These are phyloP conservation scores for Mythimna impura DNA, from an alignment of 2,888 invertebrate species.

Conservation along the genomic window DNA sequence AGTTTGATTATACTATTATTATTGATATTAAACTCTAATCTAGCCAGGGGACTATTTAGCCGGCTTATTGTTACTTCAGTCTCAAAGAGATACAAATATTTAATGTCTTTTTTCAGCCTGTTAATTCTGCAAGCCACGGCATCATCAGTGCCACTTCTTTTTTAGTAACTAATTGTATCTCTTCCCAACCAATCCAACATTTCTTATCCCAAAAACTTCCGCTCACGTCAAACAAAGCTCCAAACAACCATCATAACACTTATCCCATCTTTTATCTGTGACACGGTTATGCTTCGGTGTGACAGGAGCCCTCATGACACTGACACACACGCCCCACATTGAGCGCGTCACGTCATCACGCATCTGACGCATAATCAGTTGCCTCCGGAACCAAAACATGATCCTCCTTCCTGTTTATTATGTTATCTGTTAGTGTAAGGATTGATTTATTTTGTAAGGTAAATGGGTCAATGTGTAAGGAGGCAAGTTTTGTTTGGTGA, in stretches of 20 bases:
- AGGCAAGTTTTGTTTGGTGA: constrained; percentile 11
- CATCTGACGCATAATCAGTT: constrained; percentile 75
- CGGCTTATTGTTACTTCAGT: too few relatives aligned
- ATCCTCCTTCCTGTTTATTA: constrained; percentile 73
- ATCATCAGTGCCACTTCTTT: too few relatives aligned
- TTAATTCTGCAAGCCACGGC: too few relatives aligned
- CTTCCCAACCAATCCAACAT: background rate
- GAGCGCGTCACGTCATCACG: constrained; percentile 68
- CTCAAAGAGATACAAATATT: too few relatives aligned
- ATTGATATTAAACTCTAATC: too few relatives aligned
- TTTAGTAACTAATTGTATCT: too few relatives aligned
- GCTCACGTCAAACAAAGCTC: constrained; percentile 18
- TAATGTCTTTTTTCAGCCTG: too few relatives aligned
- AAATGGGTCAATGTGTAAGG: constrained; percentile 49
- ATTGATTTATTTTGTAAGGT: constrained; percentile 47
- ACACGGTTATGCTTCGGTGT: constrained; percentile 55
- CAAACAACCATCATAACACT: constrained; percentile 3
- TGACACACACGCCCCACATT: constrained; percentile 70
- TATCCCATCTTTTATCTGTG: constrained; percentile 4
- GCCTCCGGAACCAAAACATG: constrained; percentile 71
- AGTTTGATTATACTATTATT: too few relatives aligned
- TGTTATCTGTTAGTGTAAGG: constrained; percentile 37
- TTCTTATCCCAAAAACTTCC: constrained; percentile 19
- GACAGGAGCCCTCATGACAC: constrained; percentile 54
- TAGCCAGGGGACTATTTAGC: too few relatives aligned